Conservation (phyloP, 2,113 vertebrate species). For the Xenopus tropicalis region DNA sequence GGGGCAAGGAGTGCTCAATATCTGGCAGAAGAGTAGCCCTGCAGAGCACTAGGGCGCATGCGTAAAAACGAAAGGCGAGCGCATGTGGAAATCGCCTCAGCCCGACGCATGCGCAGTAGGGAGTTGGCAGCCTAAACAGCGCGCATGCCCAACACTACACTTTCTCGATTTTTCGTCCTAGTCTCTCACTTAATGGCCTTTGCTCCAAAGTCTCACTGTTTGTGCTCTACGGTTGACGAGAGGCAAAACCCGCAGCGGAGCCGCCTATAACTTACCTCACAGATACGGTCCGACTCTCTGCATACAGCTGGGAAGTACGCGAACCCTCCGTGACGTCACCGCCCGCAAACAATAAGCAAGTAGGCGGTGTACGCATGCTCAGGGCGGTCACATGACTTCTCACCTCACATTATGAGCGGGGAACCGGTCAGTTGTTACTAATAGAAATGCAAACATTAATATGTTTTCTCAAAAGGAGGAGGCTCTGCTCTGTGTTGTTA, state of each 20-base stretch:
- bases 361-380: constrained; percentile 9
- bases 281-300: not conserved
- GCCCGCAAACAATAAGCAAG: not conserved
- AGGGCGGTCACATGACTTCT: not conserved
- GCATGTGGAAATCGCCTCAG: too few relatives aligned
- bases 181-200: too few relatives aligned
- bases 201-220: too few relatives aligned
- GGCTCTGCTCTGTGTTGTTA: too few relatives aligned
- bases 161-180: too few relatives aligned
- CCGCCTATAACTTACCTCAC: not conserved
- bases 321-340: not conserved
- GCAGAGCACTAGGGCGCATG: constrained; percentile 33
- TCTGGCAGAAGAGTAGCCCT: constrained; percentile 32
- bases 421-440: not conserved
- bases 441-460: too few relatives aligned
- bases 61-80: not conserved
- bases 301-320: not conserved
- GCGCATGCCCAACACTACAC: not conserved
- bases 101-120: too few relatives aligned
- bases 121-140: not conserved
- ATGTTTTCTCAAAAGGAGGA: too few relatives aligned
- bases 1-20: constrained; percentile 23
- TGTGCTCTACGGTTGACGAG: too few relatives aligned
- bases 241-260: too few relatives aligned
- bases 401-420: not conserved